Evolutionary conservation across 2,113 vertebrate species (phyloP), one percentile per base, ranked within the genome.

Genomic region (Antennarius striatus): DNA sequence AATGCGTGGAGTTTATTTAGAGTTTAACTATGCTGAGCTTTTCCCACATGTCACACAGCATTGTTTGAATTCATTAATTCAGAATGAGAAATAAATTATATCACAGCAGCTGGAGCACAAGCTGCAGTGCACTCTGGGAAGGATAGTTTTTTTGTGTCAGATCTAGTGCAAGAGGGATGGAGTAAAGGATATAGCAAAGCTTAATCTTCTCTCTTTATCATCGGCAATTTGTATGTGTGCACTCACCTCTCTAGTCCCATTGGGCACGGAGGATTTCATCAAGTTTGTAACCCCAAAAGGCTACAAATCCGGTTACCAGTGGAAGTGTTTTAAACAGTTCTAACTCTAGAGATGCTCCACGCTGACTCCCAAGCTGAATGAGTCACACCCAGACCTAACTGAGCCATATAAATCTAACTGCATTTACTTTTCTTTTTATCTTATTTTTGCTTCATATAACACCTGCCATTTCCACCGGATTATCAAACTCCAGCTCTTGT

Each of bases 291-390:
- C 88, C 84, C 84, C 86, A 72, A 86, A 84, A 85, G 82, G 81
- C 80, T 81, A 69, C 89, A 91, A 89, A 91, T 89, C 90, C 90
- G 67, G 81, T 89, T 90, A 89, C 84, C 79, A 84, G 84, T 90
- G 81, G 85, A 86, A 83, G 86, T 88, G 81, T 90, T 92, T 91
- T 85, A 90, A 90, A 86, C 61, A 71, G 64, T 86, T 87, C 84
- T 73, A 88, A 85, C 78, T 73, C 83, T 83, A 80, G 75, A 42
- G 68, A 83, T 52, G 71, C 68, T 84, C 72, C 70, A 48, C 45
- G 79, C 77, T 63, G 79, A 75, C 79, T 82, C 77, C 69, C 57
- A 54, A 64, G 56, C 65, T 16, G 55, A 45, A 54, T 1, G 15
- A 84, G 76, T 70, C 82, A 60, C 39, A 4, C 73, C 71, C 48